These are phyloP conservation scores for Anhinga rufa DNA, from an alignment of 2,113 vertebrate species.

Conservation along the genomic window DNA sequence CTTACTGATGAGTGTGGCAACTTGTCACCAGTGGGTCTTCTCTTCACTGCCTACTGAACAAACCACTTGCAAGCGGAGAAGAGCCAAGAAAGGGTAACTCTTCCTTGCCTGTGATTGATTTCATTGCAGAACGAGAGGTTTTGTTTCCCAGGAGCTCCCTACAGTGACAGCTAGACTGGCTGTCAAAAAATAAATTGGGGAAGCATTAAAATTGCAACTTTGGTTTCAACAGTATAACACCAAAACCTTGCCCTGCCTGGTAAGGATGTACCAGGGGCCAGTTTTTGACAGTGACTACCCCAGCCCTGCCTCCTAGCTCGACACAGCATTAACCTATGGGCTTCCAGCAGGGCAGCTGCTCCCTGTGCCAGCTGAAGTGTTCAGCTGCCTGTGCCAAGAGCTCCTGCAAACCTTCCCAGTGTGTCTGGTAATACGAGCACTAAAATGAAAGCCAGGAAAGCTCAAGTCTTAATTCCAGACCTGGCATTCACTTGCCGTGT, in stretches of 20 bases:
- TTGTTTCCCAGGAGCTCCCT: background rate
- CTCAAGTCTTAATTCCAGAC: background rate
- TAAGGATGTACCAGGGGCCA: background rate
- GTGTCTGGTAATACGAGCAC: background rate
- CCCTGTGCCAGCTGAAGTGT: background rate
- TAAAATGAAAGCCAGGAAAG: background rate
- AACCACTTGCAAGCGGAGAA: background rate
- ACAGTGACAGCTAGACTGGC: background rate
- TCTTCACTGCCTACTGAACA: background rate
- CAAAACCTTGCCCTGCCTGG: background rate
- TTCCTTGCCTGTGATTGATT: background rate
- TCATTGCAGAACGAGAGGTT: background rate
- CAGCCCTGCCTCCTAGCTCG: background rate
- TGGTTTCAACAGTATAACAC: background rate
- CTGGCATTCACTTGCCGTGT: background rate
- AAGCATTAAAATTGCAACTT: background rate
- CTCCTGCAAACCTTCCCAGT: background rate
- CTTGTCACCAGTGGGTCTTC: background rate
- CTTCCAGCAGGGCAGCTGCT: background rate
- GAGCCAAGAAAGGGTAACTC: background rate
- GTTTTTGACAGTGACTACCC: background rate
- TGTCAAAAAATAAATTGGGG: background rate
- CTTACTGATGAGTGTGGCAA: background rate
- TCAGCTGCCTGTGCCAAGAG: accelerated
- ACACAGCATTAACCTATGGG: background rate